A percentile compares a stretch with the other conserved stretches of the same genome.
phyloP scores from a whole-genome alignment of 2,113 vertebrate genomes.

The Jacana jacana region DNA sequence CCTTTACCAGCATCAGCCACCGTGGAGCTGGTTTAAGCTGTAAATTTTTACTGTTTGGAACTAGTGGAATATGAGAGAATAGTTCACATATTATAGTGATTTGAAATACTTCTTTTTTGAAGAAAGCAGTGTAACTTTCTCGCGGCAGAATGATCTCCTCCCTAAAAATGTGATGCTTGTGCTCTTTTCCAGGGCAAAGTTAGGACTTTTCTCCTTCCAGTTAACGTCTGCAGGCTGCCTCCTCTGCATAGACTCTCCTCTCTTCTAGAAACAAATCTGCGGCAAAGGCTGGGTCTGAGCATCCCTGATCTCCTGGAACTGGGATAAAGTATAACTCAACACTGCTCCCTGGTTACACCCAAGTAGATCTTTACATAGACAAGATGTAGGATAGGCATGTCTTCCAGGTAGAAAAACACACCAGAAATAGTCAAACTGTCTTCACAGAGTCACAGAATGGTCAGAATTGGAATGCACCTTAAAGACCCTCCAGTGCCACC shows the following conservation, averaged over 20 bases:
- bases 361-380: not conserved
- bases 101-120: not conserved
- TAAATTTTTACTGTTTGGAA: conserved; percentile 25
- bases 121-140: not conserved
- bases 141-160: not conserved
- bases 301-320: not conserved
- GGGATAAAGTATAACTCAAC: not conserved
- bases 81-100: not conserved
- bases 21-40: not conserved
- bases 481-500: no score
- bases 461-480: no score
- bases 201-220: not conserved
- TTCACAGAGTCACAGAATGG: no score
- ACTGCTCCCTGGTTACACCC: not conserved
- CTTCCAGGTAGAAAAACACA: not conserved
- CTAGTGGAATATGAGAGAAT: not conserved
- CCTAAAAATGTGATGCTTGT: not conserved
- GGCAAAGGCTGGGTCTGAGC: not conserved
- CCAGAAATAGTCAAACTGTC: not conserved
- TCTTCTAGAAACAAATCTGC: not conserved
- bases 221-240: not conserved
- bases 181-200: not conserved
- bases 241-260: not conserved
- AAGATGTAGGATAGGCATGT: not conserved
- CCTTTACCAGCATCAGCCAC: not conserved